Evolutionary conservation across 2,888 invertebrate genomes (phyloP).

Genomic region (Tricholauxania praeusta): DNA sequence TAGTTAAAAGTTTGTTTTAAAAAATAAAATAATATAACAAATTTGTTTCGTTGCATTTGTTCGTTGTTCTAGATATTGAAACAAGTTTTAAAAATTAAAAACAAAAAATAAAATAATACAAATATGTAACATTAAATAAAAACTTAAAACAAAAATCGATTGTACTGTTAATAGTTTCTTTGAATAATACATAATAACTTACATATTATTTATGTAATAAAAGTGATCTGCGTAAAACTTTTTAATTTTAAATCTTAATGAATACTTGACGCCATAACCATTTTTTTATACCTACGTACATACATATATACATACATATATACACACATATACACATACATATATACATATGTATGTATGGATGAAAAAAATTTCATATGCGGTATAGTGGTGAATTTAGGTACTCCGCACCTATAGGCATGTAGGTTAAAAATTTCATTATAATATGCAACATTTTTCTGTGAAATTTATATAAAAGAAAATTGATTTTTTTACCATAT

Average conservation of each 20-base stretch:
- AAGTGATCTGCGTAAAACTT: background rate
- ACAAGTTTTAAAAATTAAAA: conserved; percentile 6
- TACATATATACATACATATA: too few species aligned
- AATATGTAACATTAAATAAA: conserved; percentile 23
- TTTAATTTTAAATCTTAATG: background rate
- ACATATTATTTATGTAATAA: too few species aligned
- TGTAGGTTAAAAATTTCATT: too few species aligned
- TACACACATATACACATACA: too few species aligned
- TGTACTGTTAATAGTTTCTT: conserved; percentile 44
- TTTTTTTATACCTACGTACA: too few species aligned
- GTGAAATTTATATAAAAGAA: too few species aligned
- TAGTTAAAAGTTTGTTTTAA: background rate
- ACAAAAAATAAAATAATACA: conserved; percentile 22
- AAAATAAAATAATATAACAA: background rate
- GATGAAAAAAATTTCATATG: too few species aligned
- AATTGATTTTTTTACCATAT: too few species aligned
- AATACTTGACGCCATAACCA: background rate
- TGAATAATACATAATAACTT: conserved; percentile 21
- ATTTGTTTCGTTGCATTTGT: conserved; percentile 16
- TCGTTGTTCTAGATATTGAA: conserved; percentile 6
- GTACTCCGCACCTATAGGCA: too few species aligned
- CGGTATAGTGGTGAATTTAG: too few species aligned
- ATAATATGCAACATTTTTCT: too few species aligned
- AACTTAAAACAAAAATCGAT: conserved; percentile 31
- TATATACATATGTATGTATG: too few species aligned